Evolutionary conservation across 92 coral and sea anemone genomes (phyloP), one percentile per base, ranked within the genome.

Genomic region (Paragorgia papillata): DNA sequence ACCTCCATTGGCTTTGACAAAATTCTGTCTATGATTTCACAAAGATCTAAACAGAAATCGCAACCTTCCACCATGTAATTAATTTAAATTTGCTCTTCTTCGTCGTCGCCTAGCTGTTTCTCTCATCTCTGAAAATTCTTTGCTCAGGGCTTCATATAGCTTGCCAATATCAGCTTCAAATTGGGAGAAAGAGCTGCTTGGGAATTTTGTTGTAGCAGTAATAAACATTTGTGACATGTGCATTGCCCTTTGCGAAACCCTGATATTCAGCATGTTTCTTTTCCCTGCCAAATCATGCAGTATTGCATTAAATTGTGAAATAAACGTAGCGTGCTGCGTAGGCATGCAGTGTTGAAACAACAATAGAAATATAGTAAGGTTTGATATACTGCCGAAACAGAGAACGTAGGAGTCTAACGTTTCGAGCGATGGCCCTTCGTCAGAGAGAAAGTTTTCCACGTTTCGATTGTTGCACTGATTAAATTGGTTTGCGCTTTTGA

Each of bases 21-120:
- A 51, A 74, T n/a, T n/a, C n/a, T 57, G 79, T 74, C 79, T 58
- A 74, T 74, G 66, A 74, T 56, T 56, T 66, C 66, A 74, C 79
- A 55, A 24, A 74, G 79, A 74, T 55, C 49, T 20, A 74, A 17
- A 53, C 79, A 73, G 79, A 73, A 73, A 54, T 73, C 79, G 22
- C 79, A 41, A 54, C 79, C 79, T 40, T 73, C 55, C 39, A 74
- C 44, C 79, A 74, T 56, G 43, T 74, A 74, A 46, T 74, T 74
- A n/a, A n/a, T n/a, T n/a, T n/a, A n/a, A 66, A 73, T 73, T 14
- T 62, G 21, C 40, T 73, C 65, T 25, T 73, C 79, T 74, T 74
- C 79, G 35, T 74, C 79, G 37, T 74, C n/a, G n/a, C n/a, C n/a
- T n/a, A n/a, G n/a, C 79, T 44, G 51, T 74, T 61, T 74, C 79